Conservation (phyloP, 2,888 invertebrate species). For the Lycocerus yunnanus region DNA sequence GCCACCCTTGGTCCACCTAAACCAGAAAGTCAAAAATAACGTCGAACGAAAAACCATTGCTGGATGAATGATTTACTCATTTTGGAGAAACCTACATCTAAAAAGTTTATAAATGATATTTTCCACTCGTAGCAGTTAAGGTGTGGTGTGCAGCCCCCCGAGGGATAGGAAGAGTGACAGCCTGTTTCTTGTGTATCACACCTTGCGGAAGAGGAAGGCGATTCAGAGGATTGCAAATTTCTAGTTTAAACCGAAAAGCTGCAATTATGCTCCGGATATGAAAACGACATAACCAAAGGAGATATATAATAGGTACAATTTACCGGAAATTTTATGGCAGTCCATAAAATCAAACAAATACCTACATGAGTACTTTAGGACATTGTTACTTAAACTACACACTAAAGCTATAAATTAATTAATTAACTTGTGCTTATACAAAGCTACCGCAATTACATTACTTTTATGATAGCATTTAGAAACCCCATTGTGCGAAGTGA, state of each 20-base stretch:
- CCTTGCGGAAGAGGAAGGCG: not conserved
- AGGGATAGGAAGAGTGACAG: not conserved
- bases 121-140: no score
- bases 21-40: no score
- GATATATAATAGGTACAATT: conserved; percentile 17
- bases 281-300: conserved; percentile 12
- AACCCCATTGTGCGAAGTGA: conserved; percentile 25
- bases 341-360: conserved; percentile 13
- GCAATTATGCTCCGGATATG: conserved; percentile 24
- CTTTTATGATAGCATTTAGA: conserved; percentile 40
- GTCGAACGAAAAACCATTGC: no score
- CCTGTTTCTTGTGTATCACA: not conserved
- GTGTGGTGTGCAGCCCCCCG: not conserved
- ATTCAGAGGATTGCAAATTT: not conserved
- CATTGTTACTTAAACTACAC: conserved; percentile 30
- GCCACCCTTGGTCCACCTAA: no score
- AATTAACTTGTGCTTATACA: conserved; percentile 40
- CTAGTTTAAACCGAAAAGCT: conserved; percentile 14
- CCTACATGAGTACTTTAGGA: conserved; percentile 18
- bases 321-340: conserved; percentile 21
- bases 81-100: no score
- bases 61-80: no score
- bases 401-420: conserved; percentile 41
- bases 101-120: no score
- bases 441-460: conserved; percentile 42